phyloP scores from a whole-genome alignment of 2,888 invertebrate genomes.

The Leptopilina drosophilae region DNA sequence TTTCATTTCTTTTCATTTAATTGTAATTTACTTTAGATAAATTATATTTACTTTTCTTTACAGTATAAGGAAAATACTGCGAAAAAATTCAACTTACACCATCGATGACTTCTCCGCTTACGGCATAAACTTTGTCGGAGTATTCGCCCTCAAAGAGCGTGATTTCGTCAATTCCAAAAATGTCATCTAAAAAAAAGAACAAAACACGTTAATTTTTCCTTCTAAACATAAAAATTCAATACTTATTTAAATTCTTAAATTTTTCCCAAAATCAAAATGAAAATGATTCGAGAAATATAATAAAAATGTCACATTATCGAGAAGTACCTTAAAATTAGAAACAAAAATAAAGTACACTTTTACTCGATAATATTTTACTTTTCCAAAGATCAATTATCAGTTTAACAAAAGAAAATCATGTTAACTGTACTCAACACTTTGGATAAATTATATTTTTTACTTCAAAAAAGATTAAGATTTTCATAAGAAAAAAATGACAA shows the following conservation, averaged over 20 bases:
- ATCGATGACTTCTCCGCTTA: constrained; percentile 96
- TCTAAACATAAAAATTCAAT: too few species aligned
- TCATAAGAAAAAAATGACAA: background rate
- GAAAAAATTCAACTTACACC: constrained; percentile 82
- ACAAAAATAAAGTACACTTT: constrained; percentile 47
- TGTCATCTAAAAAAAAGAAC: constrained; percentile 83
- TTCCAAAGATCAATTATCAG: constrained; percentile 68
- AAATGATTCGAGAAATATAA: too few species aligned
- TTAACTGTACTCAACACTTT: constrained; percentile 69
- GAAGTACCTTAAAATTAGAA: constrained; percentile 42
- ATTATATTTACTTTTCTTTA: too few species aligned
- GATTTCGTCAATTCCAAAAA: constrained; percentile 96
- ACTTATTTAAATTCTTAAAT: constrained; percentile 53
- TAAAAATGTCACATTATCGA: constrained; percentile 52
- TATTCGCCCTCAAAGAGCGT: constrained; percentile 92
- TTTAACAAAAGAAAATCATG: constrained; percentile 49
- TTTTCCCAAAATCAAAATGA: constrained; percentile 72
- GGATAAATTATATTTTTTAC: constrained; percentile 43
- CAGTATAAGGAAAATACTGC: too few species aligned
- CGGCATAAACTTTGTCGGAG: constrained; percentile 91
- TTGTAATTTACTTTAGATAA: too few species aligned
- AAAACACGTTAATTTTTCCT: too few species aligned
- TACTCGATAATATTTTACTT: constrained; percentile 56
- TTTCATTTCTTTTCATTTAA: too few species aligned
- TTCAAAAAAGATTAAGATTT: background rate